phyloP scores from a whole-genome alignment of 2,797 vertebrate genomes.

The Gobio occitaniae region DNA sequence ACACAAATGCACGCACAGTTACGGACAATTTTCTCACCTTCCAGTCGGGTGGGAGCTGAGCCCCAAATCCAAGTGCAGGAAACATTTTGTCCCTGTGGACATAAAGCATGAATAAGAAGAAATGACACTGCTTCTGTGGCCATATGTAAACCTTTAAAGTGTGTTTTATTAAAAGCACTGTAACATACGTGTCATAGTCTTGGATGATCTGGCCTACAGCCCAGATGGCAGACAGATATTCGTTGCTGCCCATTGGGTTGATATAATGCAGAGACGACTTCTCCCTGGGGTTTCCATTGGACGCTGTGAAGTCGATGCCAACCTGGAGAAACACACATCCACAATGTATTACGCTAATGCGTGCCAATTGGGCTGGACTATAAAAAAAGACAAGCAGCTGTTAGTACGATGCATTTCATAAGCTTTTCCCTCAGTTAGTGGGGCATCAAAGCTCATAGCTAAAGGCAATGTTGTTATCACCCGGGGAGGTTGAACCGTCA shows the following conservation, averaged over 20 bases:
- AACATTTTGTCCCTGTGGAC: constrained; percentile 96
- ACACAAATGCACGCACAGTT: constrained; percentile 41
- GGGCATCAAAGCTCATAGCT: constrained; percentile 47
- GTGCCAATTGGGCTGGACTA: background rate
- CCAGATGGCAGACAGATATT: constrained; percentile 95
- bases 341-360: constrained; percentile 4
- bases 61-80: constrained; percentile 98
- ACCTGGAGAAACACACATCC: constrained; percentile 79
- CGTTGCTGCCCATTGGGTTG: constrained; percentile 95
- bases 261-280: constrained; percentile 96
- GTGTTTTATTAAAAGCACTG: constrained; percentile 9
- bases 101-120: constrained; percentile 73
- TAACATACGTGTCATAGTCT: constrained; percentile 95
- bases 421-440: constrained; percentile 35
- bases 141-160: constrained; percentile 28
- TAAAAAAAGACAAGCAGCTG: constrained; percentile 43
- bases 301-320: constrained; percentile 98
- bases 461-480: constrained; percentile 47
- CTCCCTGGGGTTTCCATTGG: constrained; percentile 94
- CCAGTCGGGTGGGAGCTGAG: constrained; percentile 97
- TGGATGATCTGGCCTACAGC: constrained; percentile 99
- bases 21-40: constrained; percentile 81
- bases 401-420: constrained; percentile 30
- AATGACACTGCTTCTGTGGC: constrained; percentile 30
- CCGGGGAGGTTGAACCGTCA: constrained; percentile 45